Evolutionary conservation across 2,797 vertebrate species (phyloP), one percentile per base, ranked within the genome.

Genomic region (Danio jaintianensis): DNA sequence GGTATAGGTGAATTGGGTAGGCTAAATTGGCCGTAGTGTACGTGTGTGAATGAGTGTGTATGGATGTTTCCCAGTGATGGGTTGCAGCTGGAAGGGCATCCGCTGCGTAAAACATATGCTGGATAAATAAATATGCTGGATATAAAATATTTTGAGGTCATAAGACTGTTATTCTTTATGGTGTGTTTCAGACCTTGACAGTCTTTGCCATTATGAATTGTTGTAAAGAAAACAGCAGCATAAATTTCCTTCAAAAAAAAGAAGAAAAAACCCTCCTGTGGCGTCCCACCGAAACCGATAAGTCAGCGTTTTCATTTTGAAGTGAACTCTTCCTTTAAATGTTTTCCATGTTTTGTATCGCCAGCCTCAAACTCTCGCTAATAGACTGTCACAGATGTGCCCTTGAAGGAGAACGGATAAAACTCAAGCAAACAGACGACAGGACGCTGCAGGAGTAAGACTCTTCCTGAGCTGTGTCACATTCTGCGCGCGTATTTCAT

Each of bases 401-500:
- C 67, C 56, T 70, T 61, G 66, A 7, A 59, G 15, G n/a, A 69
- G 43, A 78, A 38, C 9, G 55, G 45, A 40, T 50, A 68, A 78
- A 50, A 50, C 52, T 15, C n/a, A 36, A 20, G 40, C 29, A 29
- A 73, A 18, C 48, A 18, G 10, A 11, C 0, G 18, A 7, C 16
- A 20, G 22, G 36, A 42, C 20, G 0, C 59, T 15, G 22, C 42
- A 50, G 50, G 55, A 61, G 36, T 11, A 29, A 4, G n/a, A 67
- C 47, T 52, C 36, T 78, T 79, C 15, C 36, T 36, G 74, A 75
- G 47, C 80, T 43, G 62, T 48, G 59, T 84, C 79, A 70, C 56
- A 85, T 87, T 87, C 83, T 70, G 70, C 42, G 69, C 66, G 45
- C 70, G 68, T 81, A 73, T 75, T 87, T 78, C 82, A 88, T 88